Conservation (phyloP, 2,888 invertebrate species). For the Marronus borbonicus region DNA sequence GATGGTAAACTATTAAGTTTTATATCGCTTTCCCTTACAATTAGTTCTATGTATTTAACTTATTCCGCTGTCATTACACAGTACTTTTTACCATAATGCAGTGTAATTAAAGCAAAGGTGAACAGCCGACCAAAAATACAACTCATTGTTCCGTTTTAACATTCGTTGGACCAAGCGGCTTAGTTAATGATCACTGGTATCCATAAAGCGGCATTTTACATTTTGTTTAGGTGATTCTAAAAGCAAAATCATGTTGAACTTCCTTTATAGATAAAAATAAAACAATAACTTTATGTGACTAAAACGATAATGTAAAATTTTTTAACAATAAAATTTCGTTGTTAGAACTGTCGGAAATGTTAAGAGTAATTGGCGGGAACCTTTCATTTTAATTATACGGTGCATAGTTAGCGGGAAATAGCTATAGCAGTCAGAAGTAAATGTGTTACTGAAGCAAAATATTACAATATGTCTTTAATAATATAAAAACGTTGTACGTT, state of each 20-base stretch:
- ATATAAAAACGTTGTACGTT: background rate
- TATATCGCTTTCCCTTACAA: background rate
- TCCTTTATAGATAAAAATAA: constrained; percentile 43
- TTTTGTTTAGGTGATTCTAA: constrained; percentile 45
- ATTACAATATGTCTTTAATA: background rate
- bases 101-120: constrained; percentile 29
- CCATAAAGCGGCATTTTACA: constrained; percentile 27
- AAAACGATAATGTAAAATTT: constrained; percentile 33
- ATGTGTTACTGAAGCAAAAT: too few species aligned
- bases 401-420: constrained; percentile 15
- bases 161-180: constrained; percentile 17
- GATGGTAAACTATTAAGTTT: too few species aligned
- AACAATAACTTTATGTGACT: constrained; percentile 46
- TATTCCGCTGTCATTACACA: too few species aligned
- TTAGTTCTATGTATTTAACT: background rate
- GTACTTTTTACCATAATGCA: too few species aligned
- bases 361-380: constrained; percentile 38
- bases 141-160: constrained; percentile 30
- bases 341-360: constrained; percentile 41
- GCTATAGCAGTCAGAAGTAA: background rate
- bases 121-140: constrained; percentile 30
- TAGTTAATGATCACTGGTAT: constrained; percentile 24
- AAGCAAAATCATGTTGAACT: constrained; percentile 49
- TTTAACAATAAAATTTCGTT: constrained; percentile 40
- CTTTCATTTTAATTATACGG: constrained; percentile 41